These are phyloP conservation scores for Pterophyllum scalare DNA, from an alignment of 2,113 vertebrate genomes.

Conservation along the genomic window DNA sequence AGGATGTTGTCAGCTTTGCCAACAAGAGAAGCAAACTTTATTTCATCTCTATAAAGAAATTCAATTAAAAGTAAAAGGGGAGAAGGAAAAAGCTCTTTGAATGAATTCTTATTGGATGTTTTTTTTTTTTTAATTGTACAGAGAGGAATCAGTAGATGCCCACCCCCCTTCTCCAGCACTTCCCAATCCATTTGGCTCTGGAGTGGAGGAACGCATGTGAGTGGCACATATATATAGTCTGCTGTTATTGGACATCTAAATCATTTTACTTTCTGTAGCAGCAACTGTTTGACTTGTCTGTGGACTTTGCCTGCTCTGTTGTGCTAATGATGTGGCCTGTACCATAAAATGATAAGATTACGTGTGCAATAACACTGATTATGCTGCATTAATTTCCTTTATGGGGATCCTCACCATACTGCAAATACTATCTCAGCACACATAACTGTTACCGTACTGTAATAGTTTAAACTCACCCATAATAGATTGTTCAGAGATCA, in stretches of 20 bases:
- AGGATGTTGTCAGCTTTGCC: neutral
- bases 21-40: neutral
- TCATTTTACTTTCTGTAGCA: neutral
- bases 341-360: constrained; percentile 51
- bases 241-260: neutral
- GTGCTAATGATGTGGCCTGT: constrained; percentile 25
- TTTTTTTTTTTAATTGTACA: constrained; percentile 26
- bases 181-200: constrained; percentile 75
- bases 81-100: neutral
- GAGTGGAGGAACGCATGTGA: constrained; percentile 76
- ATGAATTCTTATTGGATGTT: neutral
- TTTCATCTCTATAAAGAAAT: neutral
- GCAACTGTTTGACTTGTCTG: neutral
- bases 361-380: neutral
- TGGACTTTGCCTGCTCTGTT: constrained; percentile 64
- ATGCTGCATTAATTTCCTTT: neutral
- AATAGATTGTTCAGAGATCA: neutral
- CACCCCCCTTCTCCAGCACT: constrained; percentile 3
- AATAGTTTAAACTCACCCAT: neutral
- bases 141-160: constrained; percentile 44
- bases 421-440: neutral
- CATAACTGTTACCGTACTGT: neutral
- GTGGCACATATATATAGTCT: neutral
- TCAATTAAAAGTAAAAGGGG: neutral
- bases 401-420: neutral